Evolutionary conservation across 92 coral and sea anemone species (phyloP), one percentile per base, ranked within the genome.

Genomic region (Montipora capitata): DNA sequence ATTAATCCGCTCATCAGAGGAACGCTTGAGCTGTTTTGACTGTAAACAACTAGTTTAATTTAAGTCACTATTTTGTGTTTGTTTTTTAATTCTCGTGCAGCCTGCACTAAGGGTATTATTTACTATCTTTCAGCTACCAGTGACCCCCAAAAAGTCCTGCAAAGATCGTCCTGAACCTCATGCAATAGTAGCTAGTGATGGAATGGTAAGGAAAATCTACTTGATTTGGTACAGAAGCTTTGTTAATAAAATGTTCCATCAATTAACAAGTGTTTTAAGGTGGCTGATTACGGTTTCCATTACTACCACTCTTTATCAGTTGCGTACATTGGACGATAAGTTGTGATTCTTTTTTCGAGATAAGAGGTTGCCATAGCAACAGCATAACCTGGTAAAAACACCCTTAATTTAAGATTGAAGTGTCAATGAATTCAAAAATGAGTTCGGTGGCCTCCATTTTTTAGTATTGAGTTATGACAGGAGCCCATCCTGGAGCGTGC

Each of bases 111-210:
- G 11, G 71, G 44, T 71, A 0, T 41, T 71, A 40, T 40, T 71
- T 42, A 3, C 74, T 41, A 7, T 71, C 58, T 71, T 4, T 71
- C 9, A 71, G 76, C 76, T 7, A 71, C 40, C 76, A 71, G 16
- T 71, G 38, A 42, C 16, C 58, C 54, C 52, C 76, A 71, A 12
- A 71, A 71, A 40, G n/a, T 71, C 76, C 54, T 71, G 76, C 76
- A 71, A 40, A 35, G 48, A 69, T 69, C 75, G 68, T 63, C 1
- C 18, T 69, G 48, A 69, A 7, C 76, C 76, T 71, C 8, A 71
- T 44, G 16, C 9, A 40, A 40, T 44, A 71, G 54, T 71, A 71
- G 13, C 41, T 42, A 71, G 76, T 71, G 76, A 71, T 71, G 58
- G 54, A 14, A 71, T 69, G 75, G 75, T 40, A 40, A 71, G 54